Evolutionary conservation across 2,797 vertebrate genomes (phyloP).

Genomic region (Cheirogaleus major): DNA sequence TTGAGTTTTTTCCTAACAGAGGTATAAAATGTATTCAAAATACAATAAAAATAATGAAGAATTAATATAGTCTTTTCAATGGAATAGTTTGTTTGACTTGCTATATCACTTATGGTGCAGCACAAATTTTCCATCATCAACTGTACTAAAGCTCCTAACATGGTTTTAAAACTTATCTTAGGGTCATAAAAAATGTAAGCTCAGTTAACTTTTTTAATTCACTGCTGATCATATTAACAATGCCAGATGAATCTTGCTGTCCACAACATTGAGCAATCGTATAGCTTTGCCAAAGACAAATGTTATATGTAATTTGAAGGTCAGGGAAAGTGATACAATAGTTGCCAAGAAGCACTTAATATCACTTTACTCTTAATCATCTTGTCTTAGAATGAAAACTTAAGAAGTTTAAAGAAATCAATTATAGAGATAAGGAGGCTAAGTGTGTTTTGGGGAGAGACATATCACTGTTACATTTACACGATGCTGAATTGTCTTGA

Average conservation of each 20-base stretch:
- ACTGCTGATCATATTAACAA: slow-evolving; percentile 76
- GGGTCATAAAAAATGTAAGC: slow-evolving; percentile 73
- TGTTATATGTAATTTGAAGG: slow-evolving; percentile 81
- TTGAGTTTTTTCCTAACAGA: neutral
- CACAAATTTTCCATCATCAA: neutral
- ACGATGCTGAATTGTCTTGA: neutral
- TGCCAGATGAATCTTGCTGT: slow-evolving; percentile 76
- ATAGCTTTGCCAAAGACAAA: slow-evolving; percentile 76
- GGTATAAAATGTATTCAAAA: neutral
- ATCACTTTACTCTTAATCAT: slow-evolving; percentile 74
- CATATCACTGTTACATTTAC: neutral
- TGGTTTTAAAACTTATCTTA: slow-evolving; percentile 70
- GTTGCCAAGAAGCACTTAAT: slow-evolving; percentile 79
- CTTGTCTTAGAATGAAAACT: slow-evolving; percentile 59
- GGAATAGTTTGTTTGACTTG: neutral
- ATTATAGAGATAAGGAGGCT: slow-evolving; percentile 37
- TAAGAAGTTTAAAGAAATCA: slow-evolving; percentile 73
- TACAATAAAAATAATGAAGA: neutral
- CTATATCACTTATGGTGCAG: neutral
- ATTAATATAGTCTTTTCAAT: neutral
- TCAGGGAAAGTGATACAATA: slow-evolving; percentile 73
- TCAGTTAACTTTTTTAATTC: slow-evolving; percentile 80
- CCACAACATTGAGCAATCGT: slow-evolving; percentile 56
- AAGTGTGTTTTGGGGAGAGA: neutral
- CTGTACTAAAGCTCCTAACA: neutral